Base-by-base conservation (phyloP, 2,797 vertebrate species). In the Microctenopoma lineatum region DNA sequence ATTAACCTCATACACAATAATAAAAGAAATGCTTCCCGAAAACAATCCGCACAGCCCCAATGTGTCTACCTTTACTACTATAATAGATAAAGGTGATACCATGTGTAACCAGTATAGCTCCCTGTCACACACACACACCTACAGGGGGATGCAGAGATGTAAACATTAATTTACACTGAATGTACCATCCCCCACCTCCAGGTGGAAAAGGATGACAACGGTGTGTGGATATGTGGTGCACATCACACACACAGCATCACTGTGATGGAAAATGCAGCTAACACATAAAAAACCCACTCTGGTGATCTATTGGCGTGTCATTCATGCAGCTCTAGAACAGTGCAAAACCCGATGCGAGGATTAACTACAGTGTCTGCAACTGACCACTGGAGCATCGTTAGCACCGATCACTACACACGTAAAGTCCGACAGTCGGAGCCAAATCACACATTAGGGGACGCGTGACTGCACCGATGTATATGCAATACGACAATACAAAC, bases 141-240 rank as follows among this genome's bases (percentile, higher is more conserved):
- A 45, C 15, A 5, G 5, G 12, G 56, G 46, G 70, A 57, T 70
- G 67, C 55, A 38, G 59, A 77, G 72, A 88, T 84, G 87, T 92
- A 90, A 92, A 91, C 86, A 91, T 84, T 78, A 77, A 81, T 87
- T 84, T 70, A 26, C 64, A 61, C 51, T 75, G 34, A 45, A 64
- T 44, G 75, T 48, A 88, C 89, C 90, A 90, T 88, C 89, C 91
- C 91, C 91, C 89, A 89, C 81, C 65, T 74, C 58, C 85, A 87
- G 84, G 84, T 85, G 75, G 60, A 70, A 75, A 79, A 70, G n/a
- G 42, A 85, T 77, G 60, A 70, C 73, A 84, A 62, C 77, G 44
- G 25, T 77, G 74, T 66, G 81, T 27, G 45, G 46, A 65, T 70
- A 67, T 61, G 50, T 70, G 41, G 69, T 25, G 56, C 44, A 75